phyloP scores from a whole-genome alignment of 2,888 invertebrate genomes.

The Melanophora roralis region DNA sequence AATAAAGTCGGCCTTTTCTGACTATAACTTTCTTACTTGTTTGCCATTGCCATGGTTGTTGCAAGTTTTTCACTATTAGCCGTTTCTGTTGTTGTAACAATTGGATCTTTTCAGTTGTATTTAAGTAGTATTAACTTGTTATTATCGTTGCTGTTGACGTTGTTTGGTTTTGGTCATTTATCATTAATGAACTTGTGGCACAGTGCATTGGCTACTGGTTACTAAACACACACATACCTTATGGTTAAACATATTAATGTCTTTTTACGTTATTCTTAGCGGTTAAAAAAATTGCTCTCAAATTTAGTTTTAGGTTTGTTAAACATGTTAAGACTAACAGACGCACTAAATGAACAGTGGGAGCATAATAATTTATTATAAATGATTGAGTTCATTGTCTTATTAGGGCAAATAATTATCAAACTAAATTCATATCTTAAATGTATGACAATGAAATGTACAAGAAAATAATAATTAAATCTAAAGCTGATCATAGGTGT shows the following conservation, averaged over 20 bases:
- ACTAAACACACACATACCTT: not conserved
- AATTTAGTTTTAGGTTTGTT: slow-evolving; percentile 38
- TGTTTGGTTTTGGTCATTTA: slow-evolving; percentile 49
- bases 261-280: slow-evolving; percentile 35
- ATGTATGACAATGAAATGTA: too few relatives aligned
- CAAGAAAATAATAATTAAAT: too few relatives aligned
- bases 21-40: slow-evolving; percentile 50
- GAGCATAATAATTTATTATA: not conserved
- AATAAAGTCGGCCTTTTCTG: too few relatives aligned
- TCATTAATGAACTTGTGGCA: slow-evolving; percentile 62
- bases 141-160: not conserved
- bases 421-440: not conserved
- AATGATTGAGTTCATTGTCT: too few relatives aligned
- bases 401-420: not conserved
- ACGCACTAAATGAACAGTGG: not conserved
- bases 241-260: slow-evolving; percentile 38
- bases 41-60: slow-evolving; percentile 61
- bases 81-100: not conserved
- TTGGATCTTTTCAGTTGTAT: not conserved
- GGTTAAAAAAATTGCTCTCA: slow-evolving; percentile 9
- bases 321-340: slow-evolving; percentile 35
- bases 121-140: not conserved
- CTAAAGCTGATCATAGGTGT: too few relatives aligned
- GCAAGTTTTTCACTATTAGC: not conserved
- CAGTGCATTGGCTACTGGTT: slow-evolving; percentile 34